Conservation (phyloP, 1,140 invertebrate species). For the Drosophila ohnishii region DNA sequence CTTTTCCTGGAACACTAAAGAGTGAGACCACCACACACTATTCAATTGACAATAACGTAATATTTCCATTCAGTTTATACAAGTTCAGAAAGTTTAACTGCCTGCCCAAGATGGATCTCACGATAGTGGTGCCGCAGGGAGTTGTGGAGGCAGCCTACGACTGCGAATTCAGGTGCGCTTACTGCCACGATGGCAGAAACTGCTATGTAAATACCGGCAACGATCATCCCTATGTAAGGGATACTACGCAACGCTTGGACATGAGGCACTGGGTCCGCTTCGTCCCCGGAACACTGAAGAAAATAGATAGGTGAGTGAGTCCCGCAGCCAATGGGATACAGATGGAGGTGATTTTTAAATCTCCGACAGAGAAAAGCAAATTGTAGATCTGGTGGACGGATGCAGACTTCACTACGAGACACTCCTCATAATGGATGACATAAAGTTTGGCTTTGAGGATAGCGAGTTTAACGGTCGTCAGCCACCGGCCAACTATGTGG, state of each 20-base stretch:
- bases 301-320: conserved; percentile 47
- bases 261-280: conserved; percentile 62
- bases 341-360: too few species aligned
- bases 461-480: not conserved
- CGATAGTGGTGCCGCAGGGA: conserved; percentile 42
- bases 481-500: conserved; percentile 43
- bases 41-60: not conserved
- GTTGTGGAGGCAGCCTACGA: conserved; percentile 62
- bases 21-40: conserved; percentile 31
- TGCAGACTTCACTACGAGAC: conserved; percentile 58
- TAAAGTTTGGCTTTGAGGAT: conserved; percentile 21
- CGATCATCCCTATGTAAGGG: conserved; percentile 47
- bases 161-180: conserved; percentile 18
- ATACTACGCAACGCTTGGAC: conserved; percentile 55
- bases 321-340: not conserved
- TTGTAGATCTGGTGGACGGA: conserved; percentile 21
- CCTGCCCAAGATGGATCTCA: conserved; percentile 55
- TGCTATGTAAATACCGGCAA: conserved; percentile 47
- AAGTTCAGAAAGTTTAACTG: conserved; percentile 45
- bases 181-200: conserved; percentile 4
- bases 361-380: conserved; percentile 12
- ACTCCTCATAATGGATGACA: conserved; percentile 46
- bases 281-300: conserved; percentile 31
- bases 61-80: conserved; percentile 18
- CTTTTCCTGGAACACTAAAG: conserved; percentile 58